phyloP scores from a whole-genome alignment of 2,888 invertebrate species.

The Uloborus plumipes region DNA sequence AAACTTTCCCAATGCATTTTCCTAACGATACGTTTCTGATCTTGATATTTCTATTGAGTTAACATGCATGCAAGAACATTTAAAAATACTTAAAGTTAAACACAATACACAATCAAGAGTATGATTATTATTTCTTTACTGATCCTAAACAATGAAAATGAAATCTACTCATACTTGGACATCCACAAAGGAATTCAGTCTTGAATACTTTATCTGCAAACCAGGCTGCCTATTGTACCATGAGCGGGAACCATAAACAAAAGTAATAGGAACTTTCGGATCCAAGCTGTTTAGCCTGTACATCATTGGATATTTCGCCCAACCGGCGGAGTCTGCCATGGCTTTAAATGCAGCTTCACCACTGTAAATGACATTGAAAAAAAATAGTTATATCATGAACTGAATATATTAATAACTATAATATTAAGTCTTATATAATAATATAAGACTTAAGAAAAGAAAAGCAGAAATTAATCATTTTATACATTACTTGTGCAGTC shows the following conservation, averaged over 20 bases:
- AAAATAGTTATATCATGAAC: background rate
- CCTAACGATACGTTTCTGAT: no score
- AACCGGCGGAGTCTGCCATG: constrained; percentile 90
- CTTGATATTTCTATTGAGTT: no score
- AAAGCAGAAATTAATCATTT: no score
- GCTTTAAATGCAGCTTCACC: constrained; percentile 93
- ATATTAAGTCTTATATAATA: no score
- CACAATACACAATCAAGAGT: no score
- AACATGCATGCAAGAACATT: background rate
- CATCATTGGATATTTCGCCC: constrained; percentile 96
- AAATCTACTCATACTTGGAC: constrained; percentile 44
- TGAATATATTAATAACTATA: background rate
- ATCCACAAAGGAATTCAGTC: constrained; percentile 60
- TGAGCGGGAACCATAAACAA: constrained; percentile 92
- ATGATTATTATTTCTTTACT: no score
- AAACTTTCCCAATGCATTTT: no score
- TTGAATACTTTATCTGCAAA: constrained; percentile 79
- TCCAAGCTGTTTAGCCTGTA: constrained; percentile 81
- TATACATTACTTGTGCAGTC: no score
- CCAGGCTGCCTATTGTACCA: constrained; percentile 93
- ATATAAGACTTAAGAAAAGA: background rate
- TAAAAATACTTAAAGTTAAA: no score
- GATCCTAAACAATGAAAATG: background rate
- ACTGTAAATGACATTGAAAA: constrained; percentile 72
- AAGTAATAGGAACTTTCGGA: constrained; percentile 83